Conservation (phyloP, 1,140 invertebrate species). For the Hermatobates lingyangjiaoensis region DNA sequence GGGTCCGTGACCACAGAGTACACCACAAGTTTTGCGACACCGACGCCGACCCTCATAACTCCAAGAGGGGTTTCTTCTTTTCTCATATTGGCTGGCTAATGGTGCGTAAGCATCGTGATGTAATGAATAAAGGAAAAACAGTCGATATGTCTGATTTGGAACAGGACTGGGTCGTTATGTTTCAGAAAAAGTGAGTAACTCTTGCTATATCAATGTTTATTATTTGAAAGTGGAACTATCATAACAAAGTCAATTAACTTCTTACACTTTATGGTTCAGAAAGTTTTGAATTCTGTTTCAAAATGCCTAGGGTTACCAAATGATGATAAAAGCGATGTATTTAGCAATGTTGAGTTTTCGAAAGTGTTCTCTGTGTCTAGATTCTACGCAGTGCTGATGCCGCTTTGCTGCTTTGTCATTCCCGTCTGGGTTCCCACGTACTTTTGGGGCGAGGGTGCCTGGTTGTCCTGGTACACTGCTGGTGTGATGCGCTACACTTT, state of each 20-base stretch:
- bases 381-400: constrained; percentile 48
- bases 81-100: constrained; percentile 85
- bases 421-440: constrained; percentile 48
- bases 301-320: background rate
- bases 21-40: constrained; percentile 86
- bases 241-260: background rate
- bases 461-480: constrained; percentile 30
- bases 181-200: constrained; percentile 32
- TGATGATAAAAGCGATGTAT: background rate
- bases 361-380: constrained; percentile 22
- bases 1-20: constrained; percentile 70
- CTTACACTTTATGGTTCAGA: background rate
- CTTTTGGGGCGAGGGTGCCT: constrained; percentile 45
- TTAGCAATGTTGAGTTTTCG: background rate
- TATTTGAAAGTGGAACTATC: background rate
- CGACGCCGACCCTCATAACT: constrained; percentile 78
- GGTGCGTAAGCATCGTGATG: constrained; percentile 66
- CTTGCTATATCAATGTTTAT: background rate
- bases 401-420: constrained; percentile 53
- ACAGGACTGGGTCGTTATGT: constrained; percentile 47
- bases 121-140: constrained; percentile 51
- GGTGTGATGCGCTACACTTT: constrained; percentile 47
- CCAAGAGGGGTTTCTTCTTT: constrained; percentile 57
- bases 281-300: background rate
- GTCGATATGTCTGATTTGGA: constrained; percentile 66